A percentile compares a stretch with the other conserved stretches of the same genome.
These are phyloP conservation scores for Cyphomyrus discorhynchus DNA, from an alignment of 2,113 vertebrate genomes.

Conservation along the genomic window DNA sequence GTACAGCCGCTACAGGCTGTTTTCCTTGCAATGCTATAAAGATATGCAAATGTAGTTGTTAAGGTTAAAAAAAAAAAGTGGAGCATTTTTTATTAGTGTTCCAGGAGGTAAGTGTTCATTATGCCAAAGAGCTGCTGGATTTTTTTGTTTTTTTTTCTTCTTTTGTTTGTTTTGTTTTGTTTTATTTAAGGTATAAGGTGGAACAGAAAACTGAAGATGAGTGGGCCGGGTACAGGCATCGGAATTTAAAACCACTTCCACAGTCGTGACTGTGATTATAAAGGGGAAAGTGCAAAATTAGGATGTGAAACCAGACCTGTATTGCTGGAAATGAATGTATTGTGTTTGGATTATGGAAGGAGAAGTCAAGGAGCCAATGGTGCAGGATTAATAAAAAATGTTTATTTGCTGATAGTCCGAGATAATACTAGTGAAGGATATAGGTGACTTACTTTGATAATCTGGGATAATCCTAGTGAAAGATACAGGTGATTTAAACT, in stretches of 20 bases:
- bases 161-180: background rate
- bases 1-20: conserved; percentile 62
- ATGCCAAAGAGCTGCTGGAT: background rate
- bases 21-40: conserved; percentile 62
- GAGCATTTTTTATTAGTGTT: conserved; percentile 31
- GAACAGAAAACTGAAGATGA: conserved; percentile 2
- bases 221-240: conserved; percentile 5
- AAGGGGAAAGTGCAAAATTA: background rate
- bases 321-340: background rate
- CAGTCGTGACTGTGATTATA: conserved; percentile 25
- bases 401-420: background rate
- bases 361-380: conserved; percentile 53
- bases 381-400: conserved; percentile 30
- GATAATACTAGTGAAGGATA: background rate
- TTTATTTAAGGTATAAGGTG: background rate
- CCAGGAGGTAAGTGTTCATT: conserved; percentile 22
- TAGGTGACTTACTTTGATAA: background rate
- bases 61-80: conserved; percentile 44
- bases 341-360: conserved; percentile 34
- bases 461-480: background rate
- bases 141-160: conserved; percentile 7
- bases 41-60: conserved; percentile 71
- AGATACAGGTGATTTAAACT: background rate
- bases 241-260: conserved; percentile 40
- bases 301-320: background rate